Percentiles rank a stretch among this genome's conserved stretches.
These are phyloP conservation scores for Catotricha subobsoleta DNA, from an alignment of 2,888 invertebrate genomes.

Conservation along the genomic window DNA sequence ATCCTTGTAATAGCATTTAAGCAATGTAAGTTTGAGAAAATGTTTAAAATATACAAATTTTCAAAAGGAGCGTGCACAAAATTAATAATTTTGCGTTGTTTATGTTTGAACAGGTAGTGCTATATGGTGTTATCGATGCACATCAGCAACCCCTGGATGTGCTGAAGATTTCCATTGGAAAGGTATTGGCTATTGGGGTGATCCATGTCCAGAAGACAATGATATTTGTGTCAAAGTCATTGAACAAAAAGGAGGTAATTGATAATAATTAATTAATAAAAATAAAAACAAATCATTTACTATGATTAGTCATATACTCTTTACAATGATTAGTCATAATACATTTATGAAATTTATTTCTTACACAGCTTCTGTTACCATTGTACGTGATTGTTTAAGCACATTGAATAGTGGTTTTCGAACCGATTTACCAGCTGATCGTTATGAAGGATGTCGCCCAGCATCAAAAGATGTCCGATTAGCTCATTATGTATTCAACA, in stretches of 20 bases:
- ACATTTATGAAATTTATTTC: too few relatives aligned
- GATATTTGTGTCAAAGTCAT: constrained; percentile 82
- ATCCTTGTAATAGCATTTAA: too few relatives aligned
- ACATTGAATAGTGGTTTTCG: constrained; percentile 48
- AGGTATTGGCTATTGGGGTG: constrained; percentile 50
- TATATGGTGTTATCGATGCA: constrained; percentile 79
- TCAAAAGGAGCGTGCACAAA: too few relatives aligned
- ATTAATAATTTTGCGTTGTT: constrained; percentile 11
- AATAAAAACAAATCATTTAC: not conserved
- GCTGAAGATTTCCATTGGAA: constrained; percentile 70
- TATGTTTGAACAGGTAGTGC: constrained; percentile 32
- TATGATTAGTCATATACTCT: too few relatives aligned
- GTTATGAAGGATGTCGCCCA: constrained; percentile 74
- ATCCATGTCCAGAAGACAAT: constrained; percentile 61
- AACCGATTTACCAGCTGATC: constrained; percentile 78
- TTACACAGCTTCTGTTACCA: constrained; percentile 47
- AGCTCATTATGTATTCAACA: constrained; percentile 67
- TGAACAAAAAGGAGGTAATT: constrained; percentile 64
- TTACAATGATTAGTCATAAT: too few relatives aligned
- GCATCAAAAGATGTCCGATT: constrained; percentile 61
- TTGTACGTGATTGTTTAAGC: constrained; percentile 74
- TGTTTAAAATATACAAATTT: too few relatives aligned
- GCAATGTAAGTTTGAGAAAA: too few relatives aligned
- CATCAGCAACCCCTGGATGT: constrained; percentile 78
- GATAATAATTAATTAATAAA: not conserved